Evolutionary conservation across 2,888 invertebrate species (phyloP), one percentile per base, ranked within the genome.

Genomic region (Hyposoter didymator): DNA sequence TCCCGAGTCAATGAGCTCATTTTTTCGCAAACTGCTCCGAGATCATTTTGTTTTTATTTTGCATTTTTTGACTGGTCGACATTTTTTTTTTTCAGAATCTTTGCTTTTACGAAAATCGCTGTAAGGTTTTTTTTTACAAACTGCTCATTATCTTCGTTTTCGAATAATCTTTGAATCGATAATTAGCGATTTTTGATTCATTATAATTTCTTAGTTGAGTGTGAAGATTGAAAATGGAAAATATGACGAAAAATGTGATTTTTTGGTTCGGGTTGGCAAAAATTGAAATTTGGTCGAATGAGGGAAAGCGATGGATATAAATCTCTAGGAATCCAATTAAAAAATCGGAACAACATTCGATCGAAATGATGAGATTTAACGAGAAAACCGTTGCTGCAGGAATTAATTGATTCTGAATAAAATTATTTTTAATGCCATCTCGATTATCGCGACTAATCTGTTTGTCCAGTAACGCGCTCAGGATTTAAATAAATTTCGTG

Each of bases 1-100:
- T 32, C 32, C n/a, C n/a, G 70, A 49, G 39, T 39, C 67, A 67
- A 43, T 43, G 39, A 39, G 43, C 67, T 59, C 59, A 59, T 14
- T 59, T 59, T 28, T 59, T 59, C 12, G 2, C 28, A 4, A 4
- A 52, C 55, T 55, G 4, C 22, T 28, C 12, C 28, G 4, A 28
- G 22, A 19, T 19, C 2, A 22, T 55, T 59, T 28, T 6, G 1
- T 28, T 28, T 28, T 28, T 28, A 28, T 28, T 28, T 28, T 28
- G 1, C n/a, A 1, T 28, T 28, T 28, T 28, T 28, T 28, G 2
- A 28, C 28, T 28, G 2, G 28, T 2, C 28, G 28, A n/a, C n/a
- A 28, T 28, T 28, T 28, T 28, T 28, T 28, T 28, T 28, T 28
- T 28, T 28, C 28, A 1, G 2, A 28, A 28, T 28, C 28, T 28